A percentile compares a stretch with the other conserved stretches of the same genome.
These are phyloP conservation scores for Taxidea taxus DNA, from an alignment of 2,113 vertebrate species.

Conservation along the genomic window DNA sequence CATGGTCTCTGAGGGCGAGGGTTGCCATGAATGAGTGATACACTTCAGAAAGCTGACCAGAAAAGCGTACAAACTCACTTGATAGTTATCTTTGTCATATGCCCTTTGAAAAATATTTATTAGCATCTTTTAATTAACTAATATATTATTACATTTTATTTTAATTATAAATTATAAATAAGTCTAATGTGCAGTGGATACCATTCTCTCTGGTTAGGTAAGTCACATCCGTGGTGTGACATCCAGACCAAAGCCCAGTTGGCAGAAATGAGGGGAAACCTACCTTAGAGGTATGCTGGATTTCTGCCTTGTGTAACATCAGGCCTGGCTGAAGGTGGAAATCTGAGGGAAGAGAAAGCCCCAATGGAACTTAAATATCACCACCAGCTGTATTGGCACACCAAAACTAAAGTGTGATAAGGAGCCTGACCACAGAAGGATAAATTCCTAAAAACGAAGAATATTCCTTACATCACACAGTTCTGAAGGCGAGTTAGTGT, in stretches of 20 bases:
- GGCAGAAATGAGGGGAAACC: neutral
- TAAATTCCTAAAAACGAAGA: neutral
- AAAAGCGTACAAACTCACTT: neutral
- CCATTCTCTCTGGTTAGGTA: neutral
- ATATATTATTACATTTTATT: neutral
- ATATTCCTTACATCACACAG: neutral
- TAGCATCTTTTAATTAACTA: neutral
- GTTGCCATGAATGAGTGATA: neutral
- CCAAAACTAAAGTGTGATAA: neutral
- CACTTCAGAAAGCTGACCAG: neutral
- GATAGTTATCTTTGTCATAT: neutral
- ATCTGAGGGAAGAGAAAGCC: neutral
- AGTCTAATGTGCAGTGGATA: neutral
- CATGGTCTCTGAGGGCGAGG: fast-evolving
- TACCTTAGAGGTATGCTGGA: neutral
- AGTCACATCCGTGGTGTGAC: neutral
- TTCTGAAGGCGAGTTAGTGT: neutral
- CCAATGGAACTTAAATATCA: neutral
- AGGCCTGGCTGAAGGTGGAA: neutral
- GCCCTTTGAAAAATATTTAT: neutral
- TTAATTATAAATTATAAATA: neutral
- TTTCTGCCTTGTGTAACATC: neutral
- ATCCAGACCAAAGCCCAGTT: neutral
- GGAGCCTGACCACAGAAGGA: neutral
- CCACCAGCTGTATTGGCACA: neutral